Evolutionary conservation across 2,888 invertebrate genomes (phyloP).

Genomic region (Mellilla xanthometata): DNA sequence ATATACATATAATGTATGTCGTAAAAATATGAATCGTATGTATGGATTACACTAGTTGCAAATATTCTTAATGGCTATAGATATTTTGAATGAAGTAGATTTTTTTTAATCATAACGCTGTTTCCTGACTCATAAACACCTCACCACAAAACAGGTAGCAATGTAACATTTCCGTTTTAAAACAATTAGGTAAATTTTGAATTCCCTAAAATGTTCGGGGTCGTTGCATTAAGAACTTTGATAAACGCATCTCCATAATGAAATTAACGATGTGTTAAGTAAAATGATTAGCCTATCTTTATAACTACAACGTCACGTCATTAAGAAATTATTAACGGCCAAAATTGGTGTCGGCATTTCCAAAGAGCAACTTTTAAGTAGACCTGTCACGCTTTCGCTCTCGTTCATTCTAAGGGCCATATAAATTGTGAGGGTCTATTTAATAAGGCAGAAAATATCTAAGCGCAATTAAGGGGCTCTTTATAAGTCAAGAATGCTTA

Average conservation of each 20-base stretch:
- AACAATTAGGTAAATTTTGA: no score
- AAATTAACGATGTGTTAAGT: constrained; percentile 19
- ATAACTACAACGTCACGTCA: constrained; percentile 9
- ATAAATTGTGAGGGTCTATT: constrained; percentile 58
- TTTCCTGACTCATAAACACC: no score
- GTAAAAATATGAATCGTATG: no score
- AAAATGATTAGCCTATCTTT: constrained; percentile 17
- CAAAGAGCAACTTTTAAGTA: constrained; percentile 30
- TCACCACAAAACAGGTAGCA: no score
- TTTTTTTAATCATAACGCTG: no score
- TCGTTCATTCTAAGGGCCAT: constrained; percentile 43
- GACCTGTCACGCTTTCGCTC: constrained; percentile 44
- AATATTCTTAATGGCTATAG: no score
- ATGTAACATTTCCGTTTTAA: no score
- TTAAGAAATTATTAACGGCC: constrained; percentile 21
- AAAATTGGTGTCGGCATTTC: constrained; percentile 7
- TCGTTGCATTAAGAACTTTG: neutral
- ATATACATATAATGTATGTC: no score
- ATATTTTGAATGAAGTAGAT: no score
- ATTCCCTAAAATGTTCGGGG: neutral
- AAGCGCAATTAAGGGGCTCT: constrained; percentile 63
- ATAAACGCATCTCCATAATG: constrained; percentile 1
- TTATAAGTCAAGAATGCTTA: constrained; percentile 74
- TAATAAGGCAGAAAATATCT: constrained; percentile 70
- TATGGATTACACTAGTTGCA: no score